Percentiles rank a stretch among this genome's conserved stretches.
Evolutionary conservation across 2,113 vertebrate species (phyloP).

Genomic region (Malurus melanocephalus): DNA sequence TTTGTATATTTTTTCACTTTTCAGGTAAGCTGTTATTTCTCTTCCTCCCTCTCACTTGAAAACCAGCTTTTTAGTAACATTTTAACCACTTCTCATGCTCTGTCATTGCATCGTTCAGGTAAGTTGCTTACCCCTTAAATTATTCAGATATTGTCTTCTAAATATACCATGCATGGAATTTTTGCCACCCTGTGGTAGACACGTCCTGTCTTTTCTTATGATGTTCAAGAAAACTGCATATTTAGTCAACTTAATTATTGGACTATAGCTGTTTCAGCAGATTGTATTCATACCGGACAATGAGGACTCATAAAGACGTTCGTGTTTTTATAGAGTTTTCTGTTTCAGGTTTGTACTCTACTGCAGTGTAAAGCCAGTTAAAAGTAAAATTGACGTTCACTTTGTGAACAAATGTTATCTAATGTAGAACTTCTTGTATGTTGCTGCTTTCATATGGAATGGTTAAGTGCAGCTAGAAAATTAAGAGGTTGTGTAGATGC

Average conservation of each 20-base stretch:
- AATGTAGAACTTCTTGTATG: not conserved
- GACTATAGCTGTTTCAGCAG: not conserved
- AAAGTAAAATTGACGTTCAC: not conserved
- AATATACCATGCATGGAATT: not conserved
- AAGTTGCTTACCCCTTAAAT: not conserved
- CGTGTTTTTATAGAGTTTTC: not conserved
- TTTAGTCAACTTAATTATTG: not conserved
- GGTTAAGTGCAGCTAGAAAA: not conserved
- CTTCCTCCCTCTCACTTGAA: not conserved
- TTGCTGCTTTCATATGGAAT: not conserved
- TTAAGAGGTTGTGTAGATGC: not conserved
- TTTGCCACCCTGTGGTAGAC: not conserved
- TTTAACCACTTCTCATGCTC: not conserved
- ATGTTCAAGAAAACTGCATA: not conserved
- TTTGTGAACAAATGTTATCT: not conserved
- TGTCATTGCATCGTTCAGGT: not conserved
- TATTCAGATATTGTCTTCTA: not conserved
- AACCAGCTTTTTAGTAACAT: not conserved
- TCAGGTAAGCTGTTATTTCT: conserved; percentile 1
- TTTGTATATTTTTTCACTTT: not conserved
- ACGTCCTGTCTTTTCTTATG: not conserved
- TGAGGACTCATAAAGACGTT: not conserved
- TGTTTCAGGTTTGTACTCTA: not conserved
- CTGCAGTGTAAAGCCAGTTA: not conserved
- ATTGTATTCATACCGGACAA: not conserved